A percentile compares a stretch with the other conserved stretches of the same genome.
phyloP scores from a whole-genome alignment of 2,113 vertebrate species.

The Acrocephalus kingi region DNA sequence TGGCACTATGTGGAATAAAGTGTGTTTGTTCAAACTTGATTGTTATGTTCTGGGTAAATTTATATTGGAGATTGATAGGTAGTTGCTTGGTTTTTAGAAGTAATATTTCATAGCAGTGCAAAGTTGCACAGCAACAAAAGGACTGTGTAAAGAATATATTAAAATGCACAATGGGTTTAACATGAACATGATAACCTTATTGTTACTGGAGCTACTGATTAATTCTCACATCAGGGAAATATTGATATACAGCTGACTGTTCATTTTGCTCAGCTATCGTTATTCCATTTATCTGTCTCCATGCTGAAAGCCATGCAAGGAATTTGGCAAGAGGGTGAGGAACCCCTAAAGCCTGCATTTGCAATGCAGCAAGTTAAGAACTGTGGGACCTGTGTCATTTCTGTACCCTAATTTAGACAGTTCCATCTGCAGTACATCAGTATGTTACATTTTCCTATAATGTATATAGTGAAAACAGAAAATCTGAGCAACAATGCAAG shows the following conservation, averaged over 20 bases:
- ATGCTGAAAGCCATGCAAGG: neutral
- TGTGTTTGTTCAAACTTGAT: neutral
- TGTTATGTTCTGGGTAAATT: constrained; percentile 13
- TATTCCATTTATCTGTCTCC: neutral
- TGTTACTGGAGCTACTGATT: constrained; percentile 31
- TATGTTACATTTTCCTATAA: fast-evolving
- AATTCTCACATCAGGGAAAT: constrained; percentile 12
- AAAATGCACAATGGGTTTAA: constrained; percentile 14
- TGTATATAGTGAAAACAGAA: neutral
- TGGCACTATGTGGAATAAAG: neutral
- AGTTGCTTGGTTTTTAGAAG: neutral
- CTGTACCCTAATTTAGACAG: neutral
- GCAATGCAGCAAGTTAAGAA: neutral
- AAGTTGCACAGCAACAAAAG: constrained; percentile 3
- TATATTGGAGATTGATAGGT: neutral
- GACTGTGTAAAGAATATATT: constrained; percentile 14
- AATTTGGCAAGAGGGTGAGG: neutral
- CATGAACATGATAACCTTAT: neutral
- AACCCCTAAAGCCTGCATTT: neutral
- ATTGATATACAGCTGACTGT: constrained; percentile 41
- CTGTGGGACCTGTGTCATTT: neutral
- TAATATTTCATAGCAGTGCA: neutral
- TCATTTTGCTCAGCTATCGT: neutral
- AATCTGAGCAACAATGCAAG: neutral
- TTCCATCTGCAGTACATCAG: neutral